Percentiles rank a stretch among this genome's conserved stretches.
Evolutionary conservation across 2,888 invertebrate genomes (phyloP).

Genomic region (Phrixothrix hirtus): DNA sequence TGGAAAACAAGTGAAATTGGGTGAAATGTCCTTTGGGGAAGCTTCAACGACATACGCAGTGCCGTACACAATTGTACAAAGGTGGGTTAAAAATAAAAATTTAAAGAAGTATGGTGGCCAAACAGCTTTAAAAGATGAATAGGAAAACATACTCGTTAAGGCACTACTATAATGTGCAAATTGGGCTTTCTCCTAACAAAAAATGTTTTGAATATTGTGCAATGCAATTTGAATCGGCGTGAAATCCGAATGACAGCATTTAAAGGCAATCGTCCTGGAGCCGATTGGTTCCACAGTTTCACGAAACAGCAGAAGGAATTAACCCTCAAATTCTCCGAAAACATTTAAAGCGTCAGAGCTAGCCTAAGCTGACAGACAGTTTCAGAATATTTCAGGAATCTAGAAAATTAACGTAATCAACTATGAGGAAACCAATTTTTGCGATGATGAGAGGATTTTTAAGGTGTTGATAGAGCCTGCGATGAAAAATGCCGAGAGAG

Average conservation of each 20-base stretch:
- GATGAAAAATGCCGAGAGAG: background rate
- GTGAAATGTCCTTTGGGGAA: too few relatives aligned
- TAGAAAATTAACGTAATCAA: background rate
- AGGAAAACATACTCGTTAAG: too few relatives aligned
- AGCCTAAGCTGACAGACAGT: background rate
- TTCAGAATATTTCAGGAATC: background rate
- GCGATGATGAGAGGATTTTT: background rate
- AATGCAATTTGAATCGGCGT: background rate
- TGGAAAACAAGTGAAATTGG: too few relatives aligned
- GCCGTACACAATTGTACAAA: too few relatives aligned
- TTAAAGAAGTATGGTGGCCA: too few relatives aligned
- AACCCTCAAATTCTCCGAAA: background rate
- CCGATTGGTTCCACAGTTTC: background rate
- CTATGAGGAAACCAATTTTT: constrained; percentile 1
- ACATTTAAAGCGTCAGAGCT: background rate
- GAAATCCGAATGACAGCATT: background rate
- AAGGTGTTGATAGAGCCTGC: background rate
- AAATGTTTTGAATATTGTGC: background rate
- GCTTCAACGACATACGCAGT: too few relatives aligned
- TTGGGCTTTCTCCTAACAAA: constrained; percentile 1
- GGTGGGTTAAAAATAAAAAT: too few relatives aligned
- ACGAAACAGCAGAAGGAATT: background rate
- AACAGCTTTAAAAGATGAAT: too few relatives aligned
- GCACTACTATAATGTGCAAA: too few relatives aligned
- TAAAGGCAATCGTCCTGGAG: constrained; percentile 1